phyloP scores from a whole-genome alignment of 2,797 vertebrate species.

The Micropoecilia bifurca region DNA sequence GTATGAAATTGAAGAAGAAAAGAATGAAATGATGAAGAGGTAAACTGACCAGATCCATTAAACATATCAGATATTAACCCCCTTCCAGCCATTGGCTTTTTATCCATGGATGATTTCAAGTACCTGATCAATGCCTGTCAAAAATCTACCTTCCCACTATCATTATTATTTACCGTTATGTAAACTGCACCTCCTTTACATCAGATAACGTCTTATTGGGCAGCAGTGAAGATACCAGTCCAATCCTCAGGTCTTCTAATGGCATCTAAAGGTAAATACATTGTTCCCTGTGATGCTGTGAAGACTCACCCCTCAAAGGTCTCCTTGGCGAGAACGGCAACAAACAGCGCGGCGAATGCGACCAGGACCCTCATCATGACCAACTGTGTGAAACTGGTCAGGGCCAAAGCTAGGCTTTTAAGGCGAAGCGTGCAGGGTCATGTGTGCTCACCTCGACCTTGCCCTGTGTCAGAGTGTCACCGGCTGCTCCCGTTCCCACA shows the following conservation, averaged over 20 bases:
- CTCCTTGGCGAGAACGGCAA: constrained; percentile 64
- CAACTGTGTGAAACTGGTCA: constrained; percentile 6
- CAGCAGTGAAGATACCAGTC: background rate
- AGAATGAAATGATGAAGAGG: too few relatives aligned
- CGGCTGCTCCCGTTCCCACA: constrained; percentile 68
- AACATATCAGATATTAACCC: too few relatives aligned
- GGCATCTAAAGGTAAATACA: background rate
- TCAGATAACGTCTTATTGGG: background rate
- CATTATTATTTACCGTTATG: background rate
- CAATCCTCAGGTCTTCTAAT: background rate
- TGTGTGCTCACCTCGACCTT: constrained; percentile 43
- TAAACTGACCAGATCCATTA: too few relatives aligned
- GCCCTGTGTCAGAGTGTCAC: constrained; percentile 12
- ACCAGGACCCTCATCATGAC: constrained; percentile 73
- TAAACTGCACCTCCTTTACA: background rate
- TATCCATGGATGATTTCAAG: too few relatives aligned
- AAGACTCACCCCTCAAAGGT: constrained; percentile 78
- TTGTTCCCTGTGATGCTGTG: background rate
- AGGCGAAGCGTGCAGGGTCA: background rate
- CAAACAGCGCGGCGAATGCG: constrained; percentile 58
- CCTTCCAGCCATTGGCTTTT: too few relatives aligned
- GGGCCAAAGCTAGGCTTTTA: constrained; percentile 47
- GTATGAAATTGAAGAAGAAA: too few relatives aligned
- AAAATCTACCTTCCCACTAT: background rate
- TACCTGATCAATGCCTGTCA: too few relatives aligned